A percentile compares a stretch with the other conserved stretches of the same genome.
These are phyloP conservation scores for Microctonus aethiopoides DNA, from an alignment of 2,888 invertebrate species.

Conservation along the genomic window DNA sequence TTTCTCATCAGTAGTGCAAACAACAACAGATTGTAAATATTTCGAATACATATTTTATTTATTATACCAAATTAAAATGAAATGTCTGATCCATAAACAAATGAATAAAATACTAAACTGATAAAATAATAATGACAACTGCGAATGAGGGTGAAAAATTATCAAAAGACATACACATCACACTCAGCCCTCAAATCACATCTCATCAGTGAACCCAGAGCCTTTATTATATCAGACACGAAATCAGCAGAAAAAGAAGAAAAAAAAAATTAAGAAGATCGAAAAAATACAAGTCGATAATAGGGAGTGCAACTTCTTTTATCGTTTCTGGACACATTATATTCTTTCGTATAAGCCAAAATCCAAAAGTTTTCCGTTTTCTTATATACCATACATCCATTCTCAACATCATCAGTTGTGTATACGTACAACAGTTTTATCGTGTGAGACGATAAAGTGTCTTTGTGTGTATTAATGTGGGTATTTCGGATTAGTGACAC, in stretches of 20 bases:
- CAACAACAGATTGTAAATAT: no score
- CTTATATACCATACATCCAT: background rate
- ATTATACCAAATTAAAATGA: no score
- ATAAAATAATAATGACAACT: slow-evolving; percentile 1
- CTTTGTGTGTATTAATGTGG: slow-evolving; percentile 37
- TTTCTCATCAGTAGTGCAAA: no score
- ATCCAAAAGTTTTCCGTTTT: slow-evolving; percentile 14
- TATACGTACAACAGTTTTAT: slow-evolving; percentile 37
- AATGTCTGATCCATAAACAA: background rate
- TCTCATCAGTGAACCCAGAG: slow-evolving; percentile 17
- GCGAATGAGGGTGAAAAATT: slow-evolving; percentile 3
- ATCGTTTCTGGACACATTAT: slow-evolving; percentile 4
- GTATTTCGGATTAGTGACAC: slow-evolving; percentile 51
- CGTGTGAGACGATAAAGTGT: slow-evolving; percentile 6
- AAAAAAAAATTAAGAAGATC: slow-evolving; percentile 9
- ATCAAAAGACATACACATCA: background rate
- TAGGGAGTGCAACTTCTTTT: background rate
- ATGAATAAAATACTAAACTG: background rate
- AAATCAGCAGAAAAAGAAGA: background rate
- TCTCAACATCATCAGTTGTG: background rate
- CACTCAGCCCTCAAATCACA: slow-evolving; percentile 13
- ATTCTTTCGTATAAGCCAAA: background rate
- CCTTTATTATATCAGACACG: slow-evolving; percentile 17
- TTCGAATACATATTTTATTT: no score
- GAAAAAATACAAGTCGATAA: slow-evolving; percentile 18